Conservation (phyloP, 2,797 vertebrate species). For the Sparidentex hasta region DNA sequence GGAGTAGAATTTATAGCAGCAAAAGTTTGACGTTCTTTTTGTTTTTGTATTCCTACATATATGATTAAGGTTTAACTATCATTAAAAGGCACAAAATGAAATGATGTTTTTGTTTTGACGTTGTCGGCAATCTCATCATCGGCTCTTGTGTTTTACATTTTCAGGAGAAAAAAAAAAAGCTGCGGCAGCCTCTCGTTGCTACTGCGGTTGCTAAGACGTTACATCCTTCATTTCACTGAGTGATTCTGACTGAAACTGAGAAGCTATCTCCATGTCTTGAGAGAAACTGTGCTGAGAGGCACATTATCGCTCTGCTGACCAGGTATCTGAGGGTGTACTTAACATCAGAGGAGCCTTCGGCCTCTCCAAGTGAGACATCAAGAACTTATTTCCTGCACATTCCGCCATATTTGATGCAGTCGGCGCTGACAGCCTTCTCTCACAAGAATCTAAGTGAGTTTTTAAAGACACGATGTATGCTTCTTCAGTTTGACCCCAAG, state of each 20-base stretch:
- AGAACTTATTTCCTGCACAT: slow-evolving; percentile 33
- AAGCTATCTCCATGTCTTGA: slow-evolving; percentile 38
- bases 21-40: neutral
- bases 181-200: neutral
- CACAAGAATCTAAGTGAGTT: neutral
- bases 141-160: neutral
- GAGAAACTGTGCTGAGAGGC: slow-evolving; percentile 38
- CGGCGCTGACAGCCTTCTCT: slow-evolving; percentile 4
- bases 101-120: neutral
- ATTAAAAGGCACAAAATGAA: slow-evolving; percentile 15
- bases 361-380: slow-evolving; percentile 46
- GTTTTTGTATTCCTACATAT: slow-evolving; percentile 6
- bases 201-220: neutral
- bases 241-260: slow-evolving; percentile 21
- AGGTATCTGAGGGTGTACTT: slow-evolving; percentile 36
- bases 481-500: neutral
- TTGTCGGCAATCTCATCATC: neutral
- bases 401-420: slow-evolving; percentile 44
- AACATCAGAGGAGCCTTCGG: slow-evolving; percentile 31
- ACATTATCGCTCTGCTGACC: slow-evolving; percentile 37
- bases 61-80: slow-evolving; percentile 8
- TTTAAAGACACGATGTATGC: neutral
- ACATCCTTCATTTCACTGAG: slow-evolving; percentile 2
- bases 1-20: neutral
- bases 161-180: neutral